phyloP scores from a whole-genome alignment of 2,888 invertebrate species.

The Pediacus dermestoides region DNA sequence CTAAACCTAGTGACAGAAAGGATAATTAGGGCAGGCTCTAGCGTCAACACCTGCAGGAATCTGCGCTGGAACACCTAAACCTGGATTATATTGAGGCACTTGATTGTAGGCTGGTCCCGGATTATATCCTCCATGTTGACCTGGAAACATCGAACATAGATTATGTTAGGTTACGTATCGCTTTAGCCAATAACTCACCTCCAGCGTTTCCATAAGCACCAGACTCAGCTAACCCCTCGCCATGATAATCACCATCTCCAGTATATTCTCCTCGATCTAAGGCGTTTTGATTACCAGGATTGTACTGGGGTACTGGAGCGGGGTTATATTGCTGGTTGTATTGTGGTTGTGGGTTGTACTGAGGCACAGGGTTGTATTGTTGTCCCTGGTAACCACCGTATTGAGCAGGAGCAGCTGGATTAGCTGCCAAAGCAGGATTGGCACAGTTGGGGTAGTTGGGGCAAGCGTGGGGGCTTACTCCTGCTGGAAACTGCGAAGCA shows the following conservation, averaged over 20 bases:
- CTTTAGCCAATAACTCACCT: too few species aligned
- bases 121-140: slow-evolving; percentile 22
- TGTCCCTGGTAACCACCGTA: slow-evolving; percentile 18
- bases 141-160: too few species aligned
- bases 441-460: slow-evolving; percentile 48
- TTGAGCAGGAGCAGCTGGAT: slow-evolving; percentile 38
- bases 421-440: slow-evolving; percentile 47
- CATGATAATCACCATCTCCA: slow-evolving; percentile 48
- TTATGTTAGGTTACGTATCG: too few species aligned
- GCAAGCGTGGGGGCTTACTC: slow-evolving; percentile 49
- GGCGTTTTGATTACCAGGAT: slow-evolving; percentile 36
- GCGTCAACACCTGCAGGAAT: slow-evolving; percentile 49
- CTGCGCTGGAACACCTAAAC: slow-evolving; percentile 32
- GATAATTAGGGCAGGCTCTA: slow-evolving; percentile 48
- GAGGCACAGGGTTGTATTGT: slow-evolving; percentile 25
- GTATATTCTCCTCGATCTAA: slow-evolving; percentile 45
- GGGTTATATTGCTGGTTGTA: slow-evolving; percentile 28
- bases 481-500: slow-evolving; percentile 46
- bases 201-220: slow-evolving; percentile 17
- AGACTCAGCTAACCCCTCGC: slow-evolving; percentile 47
- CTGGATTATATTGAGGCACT: slow-evolving; percentile 16
- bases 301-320: slow-evolving; percentile 34
- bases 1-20: slow-evolving; percentile 45
- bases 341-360: slow-evolving; percentile 22
- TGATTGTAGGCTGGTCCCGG: slow-evolving; percentile 21